A percentile compares a stretch with the other conserved stretches of the same genome.
These are phyloP conservation scores for Panulirus ornatus DNA, from an alignment of 1,140 invertebrate species.

Conservation along the genomic window DNA sequence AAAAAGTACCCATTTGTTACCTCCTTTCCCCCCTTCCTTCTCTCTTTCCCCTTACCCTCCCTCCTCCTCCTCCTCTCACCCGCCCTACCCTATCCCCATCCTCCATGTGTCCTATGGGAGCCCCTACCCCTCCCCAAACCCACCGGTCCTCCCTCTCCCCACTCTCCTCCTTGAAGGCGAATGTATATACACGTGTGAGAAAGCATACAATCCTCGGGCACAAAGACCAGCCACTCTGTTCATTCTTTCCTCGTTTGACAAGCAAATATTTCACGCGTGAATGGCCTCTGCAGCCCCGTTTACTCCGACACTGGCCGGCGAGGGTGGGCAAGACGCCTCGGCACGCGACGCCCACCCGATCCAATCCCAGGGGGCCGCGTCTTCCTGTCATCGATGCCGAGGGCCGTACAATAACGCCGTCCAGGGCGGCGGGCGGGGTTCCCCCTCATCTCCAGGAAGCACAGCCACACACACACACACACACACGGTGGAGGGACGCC, in stretches of 20 bases:
- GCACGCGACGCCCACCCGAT: not conserved
- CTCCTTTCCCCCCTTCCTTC: slow-evolving; percentile 15
- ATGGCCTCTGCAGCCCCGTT: slow-evolving; percentile 27
- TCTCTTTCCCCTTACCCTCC: not conserved
- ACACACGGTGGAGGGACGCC: not conserved
- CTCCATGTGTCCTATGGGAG: not conserved
- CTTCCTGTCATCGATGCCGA: slow-evolving; percentile 35
- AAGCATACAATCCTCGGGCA: slow-evolving; percentile 65
- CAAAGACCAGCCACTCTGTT: slow-evolving; percentile 52
- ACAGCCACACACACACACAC: too few relatives aligned
- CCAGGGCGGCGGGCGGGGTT: not conserved
- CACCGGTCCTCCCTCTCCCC: not conserved
- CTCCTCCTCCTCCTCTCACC: not conserved
- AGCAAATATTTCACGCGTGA: slow-evolving; percentile 68
- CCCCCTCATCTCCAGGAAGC: not conserved
- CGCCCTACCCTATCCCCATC: not conserved
- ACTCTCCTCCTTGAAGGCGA: slow-evolving; percentile 11
- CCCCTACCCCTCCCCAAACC: not conserved
- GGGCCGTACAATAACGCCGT: not conserved
- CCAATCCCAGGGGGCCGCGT: slow-evolving; percentile 43
- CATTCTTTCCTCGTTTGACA: slow-evolving; percentile 68
- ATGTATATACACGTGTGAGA: slow-evolving; percentile 50
- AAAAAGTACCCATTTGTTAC: not conserved
- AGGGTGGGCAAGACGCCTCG: not conserved
- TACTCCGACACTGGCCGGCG: slow-evolving; percentile 23